Percentiles rank a stretch among this genome's conserved stretches.
Conservation (phyloP, 1,140 invertebrate genomes). For the Chironomus striatipennis region DNA sequence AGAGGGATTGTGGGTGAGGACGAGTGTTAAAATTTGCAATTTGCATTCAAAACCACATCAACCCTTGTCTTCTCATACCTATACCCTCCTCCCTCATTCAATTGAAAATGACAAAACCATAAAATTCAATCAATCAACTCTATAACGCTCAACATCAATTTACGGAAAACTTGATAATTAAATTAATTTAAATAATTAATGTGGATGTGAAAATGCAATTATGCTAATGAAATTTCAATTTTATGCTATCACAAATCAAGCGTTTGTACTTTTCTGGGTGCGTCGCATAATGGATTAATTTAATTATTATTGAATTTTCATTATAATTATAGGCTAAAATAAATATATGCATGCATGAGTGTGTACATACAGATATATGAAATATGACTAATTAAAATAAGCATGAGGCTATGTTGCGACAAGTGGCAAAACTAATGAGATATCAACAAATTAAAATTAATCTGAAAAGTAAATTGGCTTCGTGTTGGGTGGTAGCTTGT, state of each 20-base stretch:
- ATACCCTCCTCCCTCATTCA: not conserved
- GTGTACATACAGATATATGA: not conserved
- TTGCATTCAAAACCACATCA: not conserved
- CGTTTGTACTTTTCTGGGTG: not conserved
- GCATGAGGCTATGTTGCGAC: constrained; percentile 10
- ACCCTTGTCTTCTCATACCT: not conserved
- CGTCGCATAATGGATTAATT: constrained; percentile 10
- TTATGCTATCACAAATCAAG: constrained; percentile 21
- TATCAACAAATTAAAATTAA: constrained; percentile 20
- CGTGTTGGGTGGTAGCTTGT: not conserved
- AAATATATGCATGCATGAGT: not conserved
- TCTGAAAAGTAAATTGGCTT: constrained; percentile 9
- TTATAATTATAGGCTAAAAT: constrained; percentile 8
- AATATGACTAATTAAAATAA: constrained; percentile 13
- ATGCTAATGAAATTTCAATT: constrained; percentile 24
- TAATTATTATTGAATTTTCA: constrained; percentile 21
- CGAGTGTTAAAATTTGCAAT: not conserved
- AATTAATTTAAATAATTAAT: constrained; percentile 24
- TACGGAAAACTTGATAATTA: constrained; percentile 21
- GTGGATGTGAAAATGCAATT: constrained; percentile 23
- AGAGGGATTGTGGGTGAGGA: not conserved
- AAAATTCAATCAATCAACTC: constrained; percentile 23
- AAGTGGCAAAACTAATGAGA: constrained; percentile 11
- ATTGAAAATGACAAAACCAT: not conserved
- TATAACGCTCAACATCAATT: constrained; percentile 2